phyloP scores from a whole-genome alignment of 2,113 vertebrate species.

The Vulpes lagopus region DNA sequence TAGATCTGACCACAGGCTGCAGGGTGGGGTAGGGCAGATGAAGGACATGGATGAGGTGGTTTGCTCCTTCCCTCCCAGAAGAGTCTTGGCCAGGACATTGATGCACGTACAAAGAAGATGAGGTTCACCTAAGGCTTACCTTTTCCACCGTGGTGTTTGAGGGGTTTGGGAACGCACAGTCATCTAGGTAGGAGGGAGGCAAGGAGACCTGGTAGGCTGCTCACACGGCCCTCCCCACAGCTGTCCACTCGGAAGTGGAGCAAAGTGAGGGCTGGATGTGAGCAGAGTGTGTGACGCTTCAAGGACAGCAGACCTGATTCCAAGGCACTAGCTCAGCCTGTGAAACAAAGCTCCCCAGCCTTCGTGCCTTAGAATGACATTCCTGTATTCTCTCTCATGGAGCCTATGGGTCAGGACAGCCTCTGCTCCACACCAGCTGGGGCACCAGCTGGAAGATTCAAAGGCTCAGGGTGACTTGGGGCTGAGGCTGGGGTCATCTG shows the following conservation, averaged over 20 bases:
- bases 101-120: not conserved
- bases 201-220: not conserved
- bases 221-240: fast-evolving
- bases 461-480: too few relatives aligned
- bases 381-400: fast-evolving
- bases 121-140: not conserved
- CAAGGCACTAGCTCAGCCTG: too few relatives aligned
- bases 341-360: not conserved
- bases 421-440: not conserved
- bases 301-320: not conserved
- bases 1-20: not conserved
- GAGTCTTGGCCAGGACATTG: not conserved
- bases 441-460: not conserved
- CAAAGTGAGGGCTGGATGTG: not conserved
- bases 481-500: not conserved
- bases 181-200: not conserved
- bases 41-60: not conserved
- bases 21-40: not conserved
- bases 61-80: not conserved
- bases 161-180: fast-evolving
- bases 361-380: not conserved
- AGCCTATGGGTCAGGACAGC: not conserved
- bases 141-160: not conserved
- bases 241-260: not conserved
- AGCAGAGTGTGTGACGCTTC: not conserved